Conservation (phyloP, 1,140 invertebrate genomes). For the Lamellibrachia luymesi region DNA sequence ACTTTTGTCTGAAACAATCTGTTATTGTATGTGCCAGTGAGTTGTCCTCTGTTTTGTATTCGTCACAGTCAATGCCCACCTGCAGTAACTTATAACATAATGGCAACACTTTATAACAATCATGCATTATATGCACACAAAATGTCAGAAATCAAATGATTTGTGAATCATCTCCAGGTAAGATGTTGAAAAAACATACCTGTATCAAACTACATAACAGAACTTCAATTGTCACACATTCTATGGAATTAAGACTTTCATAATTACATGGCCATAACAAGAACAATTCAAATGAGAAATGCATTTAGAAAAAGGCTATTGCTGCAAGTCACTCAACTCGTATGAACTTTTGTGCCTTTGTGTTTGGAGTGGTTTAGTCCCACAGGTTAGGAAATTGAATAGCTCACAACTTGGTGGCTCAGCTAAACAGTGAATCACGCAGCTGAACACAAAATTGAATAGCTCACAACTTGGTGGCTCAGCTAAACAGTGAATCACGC, state of each 20-base stretch:
- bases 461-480: not conserved
- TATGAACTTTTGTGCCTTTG: conserved; percentile 1
- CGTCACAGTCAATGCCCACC: not conserved
- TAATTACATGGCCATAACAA: not conserved
- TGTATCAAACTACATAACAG: not conserved
- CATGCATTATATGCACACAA: not conserved
- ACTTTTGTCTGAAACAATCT: not conserved
- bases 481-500: not conserved
- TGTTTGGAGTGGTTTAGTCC: not conserved
- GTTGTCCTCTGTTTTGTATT: not conserved
- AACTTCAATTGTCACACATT: not conserved
- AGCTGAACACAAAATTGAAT: not conserved
- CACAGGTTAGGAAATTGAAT: not conserved
- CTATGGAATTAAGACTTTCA: not conserved
- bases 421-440: not conserved
- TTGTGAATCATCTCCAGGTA: not conserved
- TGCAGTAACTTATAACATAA: not conserved
- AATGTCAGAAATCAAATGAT: not conserved
- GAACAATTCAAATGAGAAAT: not conserved
- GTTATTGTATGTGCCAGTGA: not conserved
- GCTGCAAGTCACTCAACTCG: not conserved
- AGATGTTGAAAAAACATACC: not conserved
- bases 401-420: not conserved
- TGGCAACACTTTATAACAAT: not conserved
- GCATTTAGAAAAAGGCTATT: not conserved